Base-by-base conservation (phyloP, 2,888 invertebrate genomes). In the Amiota communis region DNA sequence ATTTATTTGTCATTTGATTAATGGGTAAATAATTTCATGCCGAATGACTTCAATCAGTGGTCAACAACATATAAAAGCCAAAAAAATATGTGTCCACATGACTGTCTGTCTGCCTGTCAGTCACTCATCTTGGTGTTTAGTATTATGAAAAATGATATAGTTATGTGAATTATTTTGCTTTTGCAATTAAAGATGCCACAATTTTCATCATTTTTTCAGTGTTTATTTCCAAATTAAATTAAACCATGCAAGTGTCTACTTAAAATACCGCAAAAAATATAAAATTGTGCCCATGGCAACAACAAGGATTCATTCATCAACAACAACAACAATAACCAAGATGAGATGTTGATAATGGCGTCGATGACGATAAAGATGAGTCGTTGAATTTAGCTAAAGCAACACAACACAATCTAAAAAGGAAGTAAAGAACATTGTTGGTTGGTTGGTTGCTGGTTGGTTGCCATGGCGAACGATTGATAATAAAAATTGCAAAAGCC, bases 211-310 rank as follows among this genome's bases (percentile, higher is more conserved):
- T 6, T 36, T 36, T 6, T 36, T 36, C 3, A 2, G 3, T 36
- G 6, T 36, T 4, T 36, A 0, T 78, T 75, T 78, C 74, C 73
- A 82, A 84, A 84, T 81, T 80, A 83, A 86, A 84, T 85, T 81
- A 82, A 81, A 83, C 86, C 86, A 74, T 84, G 84, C 82, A 65
- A 85, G 79, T 84, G 81, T 80, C 79, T 80, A 81, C 82, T 79
- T 80, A 79, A 78, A 79, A 78, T 77, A 76, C 83, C 81, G 59
- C 78, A 80, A 74, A 78, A 81, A 82, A 13, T 63, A 63, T 63
- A 65, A 36, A 15, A 48, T 10, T 10, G 48, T 48, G 61, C 47
- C 15, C 20, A 15, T 20, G 70, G 47, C 11, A 15, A 15, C 13
- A 53, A 15, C n/a, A 53, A 53, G 6, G 53, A 53, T 53, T 13